Conservation (phyloP, 2,797 vertebrate species). For the Phylloscopus collybita region DNA sequence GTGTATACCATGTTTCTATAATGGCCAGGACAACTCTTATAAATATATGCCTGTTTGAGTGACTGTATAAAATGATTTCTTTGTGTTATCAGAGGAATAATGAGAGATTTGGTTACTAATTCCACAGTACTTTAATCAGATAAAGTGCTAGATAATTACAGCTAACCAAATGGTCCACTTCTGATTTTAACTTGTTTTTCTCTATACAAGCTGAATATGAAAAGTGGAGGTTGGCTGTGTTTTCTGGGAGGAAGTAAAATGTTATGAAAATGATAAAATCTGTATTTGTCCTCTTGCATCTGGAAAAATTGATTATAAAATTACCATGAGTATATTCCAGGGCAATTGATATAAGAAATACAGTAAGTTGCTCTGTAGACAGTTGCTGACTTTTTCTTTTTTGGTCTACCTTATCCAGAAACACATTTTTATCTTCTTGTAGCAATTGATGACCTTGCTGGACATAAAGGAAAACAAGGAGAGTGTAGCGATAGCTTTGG, state of each 20-base stretch:
- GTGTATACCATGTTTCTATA: background rate
- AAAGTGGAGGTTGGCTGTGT: background rate
- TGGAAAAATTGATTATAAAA: background rate
- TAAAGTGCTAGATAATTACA: constrained; percentile 37
- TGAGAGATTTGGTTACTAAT: constrained; percentile 42
- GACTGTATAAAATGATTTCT: background rate
- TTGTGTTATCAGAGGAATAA: background rate
- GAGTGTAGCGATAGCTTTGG: background rate
- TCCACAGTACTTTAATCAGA: constrained; percentile 30
- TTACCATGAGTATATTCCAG: background rate
- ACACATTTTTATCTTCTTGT: background rate
- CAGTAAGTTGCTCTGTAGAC: background rate
- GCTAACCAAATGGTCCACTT: background rate
- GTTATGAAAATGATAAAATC: background rate
- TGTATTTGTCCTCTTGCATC: background rate
- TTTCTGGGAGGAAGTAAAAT: background rate
- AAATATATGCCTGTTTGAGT: background rate
- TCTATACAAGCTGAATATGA: background rate
- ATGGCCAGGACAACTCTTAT: background rate
- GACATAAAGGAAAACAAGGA: background rate
- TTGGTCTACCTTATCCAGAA: background rate
- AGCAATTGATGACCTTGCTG: background rate
- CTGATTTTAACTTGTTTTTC: constrained; percentile 25
- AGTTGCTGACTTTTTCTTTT: background rate
- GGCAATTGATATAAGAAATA: background rate